A percentile compares a stretch with the other conserved stretches of the same genome.
Conservation (phyloP, 1,140 invertebrate species). For the Aphaenogaster floridana region DNA sequence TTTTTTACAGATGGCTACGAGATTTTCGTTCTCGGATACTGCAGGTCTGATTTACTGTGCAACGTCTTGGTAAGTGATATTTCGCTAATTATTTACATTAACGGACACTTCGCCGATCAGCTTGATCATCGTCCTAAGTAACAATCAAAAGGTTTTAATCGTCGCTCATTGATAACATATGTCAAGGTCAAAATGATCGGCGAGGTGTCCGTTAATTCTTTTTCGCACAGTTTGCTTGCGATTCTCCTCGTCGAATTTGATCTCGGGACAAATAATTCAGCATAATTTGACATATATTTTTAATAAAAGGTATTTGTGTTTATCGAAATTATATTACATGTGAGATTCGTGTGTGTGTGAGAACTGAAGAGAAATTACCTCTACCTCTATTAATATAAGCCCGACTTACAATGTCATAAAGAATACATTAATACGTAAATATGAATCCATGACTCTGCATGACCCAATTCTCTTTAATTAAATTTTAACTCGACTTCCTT, state of each 20-base stretch:
- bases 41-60: not conserved
- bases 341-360: not conserved
- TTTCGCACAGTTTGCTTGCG: not conserved
- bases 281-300: not conserved
- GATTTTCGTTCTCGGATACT: not conserved
- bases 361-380: not conserved
- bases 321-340: not conserved
- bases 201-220: not conserved
- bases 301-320: not conserved
- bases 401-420: not conserved
- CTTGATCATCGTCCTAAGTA: too few relatives aligned
- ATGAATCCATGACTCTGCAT: not conserved
- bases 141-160: too few relatives aligned
- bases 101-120: too few relatives aligned
- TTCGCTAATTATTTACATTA: not conserved
- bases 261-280: not conserved
- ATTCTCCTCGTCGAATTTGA: not conserved
- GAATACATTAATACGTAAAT: conserved; percentile 23
- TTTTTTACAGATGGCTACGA: not conserved
- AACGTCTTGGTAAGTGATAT: conserved; percentile 3
- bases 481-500: conserved; percentile 15
- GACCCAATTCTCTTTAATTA: conserved; percentile 12
- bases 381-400: not conserved
- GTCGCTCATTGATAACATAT: too few relatives aligned
- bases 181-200: too few relatives aligned